Evolutionary conservation across 2,113 vertebrate species (phyloP).

Genomic region (Ciconia boyciana): DNA sequence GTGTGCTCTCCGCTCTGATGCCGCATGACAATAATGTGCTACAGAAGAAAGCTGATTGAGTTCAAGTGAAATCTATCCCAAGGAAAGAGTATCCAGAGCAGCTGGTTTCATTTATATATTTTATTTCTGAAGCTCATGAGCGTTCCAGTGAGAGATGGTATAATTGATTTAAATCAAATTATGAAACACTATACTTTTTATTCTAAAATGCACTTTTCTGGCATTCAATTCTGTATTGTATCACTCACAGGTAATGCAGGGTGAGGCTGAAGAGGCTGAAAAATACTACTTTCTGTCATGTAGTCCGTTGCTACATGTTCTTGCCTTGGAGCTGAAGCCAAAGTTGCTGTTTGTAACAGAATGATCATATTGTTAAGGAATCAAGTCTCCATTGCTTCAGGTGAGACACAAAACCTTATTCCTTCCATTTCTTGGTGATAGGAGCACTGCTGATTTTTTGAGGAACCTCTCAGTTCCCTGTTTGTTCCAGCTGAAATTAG

Average conservation of each 20-base stretch:
- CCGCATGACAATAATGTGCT: conserved; percentile 58
- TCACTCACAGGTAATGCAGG: conserved; percentile 69
- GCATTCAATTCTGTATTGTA: conserved; percentile 60
- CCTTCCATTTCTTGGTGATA: neutral
- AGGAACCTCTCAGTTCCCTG: neutral
- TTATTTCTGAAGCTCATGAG: conserved; percentile 79
- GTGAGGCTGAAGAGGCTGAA: neutral
- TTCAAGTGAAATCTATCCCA: conserved; percentile 74
- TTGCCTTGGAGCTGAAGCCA: neutral
- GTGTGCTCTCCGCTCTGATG: conserved; percentile 57
- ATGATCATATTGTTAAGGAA: neutral
- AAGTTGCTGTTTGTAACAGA: neutral
- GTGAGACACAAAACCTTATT: conserved; percentile 9
- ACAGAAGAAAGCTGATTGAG: conserved; percentile 61
- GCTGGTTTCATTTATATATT: conserved; percentile 82
- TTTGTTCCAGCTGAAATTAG: conserved; percentile 37
- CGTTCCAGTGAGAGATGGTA: conserved; percentile 78
- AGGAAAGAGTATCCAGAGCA: conserved; percentile 72
- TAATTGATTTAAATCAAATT: conserved; percentile 88
- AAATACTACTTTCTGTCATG: neutral
- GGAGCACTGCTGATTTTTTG: neutral
- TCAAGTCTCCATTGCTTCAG: neutral
- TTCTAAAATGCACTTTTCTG: conserved; percentile 72
- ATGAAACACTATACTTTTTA: conserved; percentile 79
- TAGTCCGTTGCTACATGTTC: neutral